Conservation (phyloP, 2,888 invertebrate species). For the Acanthacorydalis orientalis region DNA sequence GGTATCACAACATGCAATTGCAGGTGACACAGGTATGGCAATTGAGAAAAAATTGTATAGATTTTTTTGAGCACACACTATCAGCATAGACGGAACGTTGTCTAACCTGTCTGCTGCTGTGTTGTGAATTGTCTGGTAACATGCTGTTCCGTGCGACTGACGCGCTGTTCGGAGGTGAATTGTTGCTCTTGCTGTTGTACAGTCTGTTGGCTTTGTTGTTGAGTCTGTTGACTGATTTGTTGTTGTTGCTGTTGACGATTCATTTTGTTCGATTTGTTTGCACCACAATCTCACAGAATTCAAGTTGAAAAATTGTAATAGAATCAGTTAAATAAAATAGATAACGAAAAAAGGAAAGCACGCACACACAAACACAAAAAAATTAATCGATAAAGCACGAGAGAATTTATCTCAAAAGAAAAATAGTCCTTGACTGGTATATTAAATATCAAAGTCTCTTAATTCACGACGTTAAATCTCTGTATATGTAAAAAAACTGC, state of each 20-base stretch:
- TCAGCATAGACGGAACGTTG: not conserved
- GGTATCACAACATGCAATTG: too few relatives aligned
- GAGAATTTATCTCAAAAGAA: slow-evolving; percentile 16
- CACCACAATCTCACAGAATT: slow-evolving; percentile 4
- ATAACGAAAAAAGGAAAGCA: slow-evolving; percentile 14
- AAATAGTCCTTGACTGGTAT: slow-evolving; percentile 10
- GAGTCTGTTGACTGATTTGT: slow-evolving; percentile 18
- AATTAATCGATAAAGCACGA: slow-evolving; percentile 7
- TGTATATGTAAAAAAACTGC: slow-evolving; percentile 14
- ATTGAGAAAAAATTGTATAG: not conserved
- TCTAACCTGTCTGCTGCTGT: slow-evolving; percentile 55
- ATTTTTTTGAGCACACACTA: not conserved
- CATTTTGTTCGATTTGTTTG: slow-evolving; percentile 33
- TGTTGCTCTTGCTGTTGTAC: slow-evolving; percentile 29
- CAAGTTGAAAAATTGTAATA: not conserved
- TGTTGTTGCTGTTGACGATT: slow-evolving; percentile 55
- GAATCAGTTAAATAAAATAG: slow-evolving; percentile 21
- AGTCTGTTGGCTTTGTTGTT: slow-evolving; percentile 34
- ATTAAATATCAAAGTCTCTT: slow-evolving; percentile 16
- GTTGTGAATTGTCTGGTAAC: slow-evolving; percentile 58
- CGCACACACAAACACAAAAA: slow-evolving; percentile 16
- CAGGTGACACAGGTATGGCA: too few relatives aligned
- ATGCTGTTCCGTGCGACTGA: slow-evolving; percentile 59
- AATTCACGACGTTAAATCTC: slow-evolving; percentile 15
- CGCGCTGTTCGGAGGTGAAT: slow-evolving; percentile 34